Conservation (phyloP, 2,888 invertebrate genomes). For the Ophraella communa region DNA sequence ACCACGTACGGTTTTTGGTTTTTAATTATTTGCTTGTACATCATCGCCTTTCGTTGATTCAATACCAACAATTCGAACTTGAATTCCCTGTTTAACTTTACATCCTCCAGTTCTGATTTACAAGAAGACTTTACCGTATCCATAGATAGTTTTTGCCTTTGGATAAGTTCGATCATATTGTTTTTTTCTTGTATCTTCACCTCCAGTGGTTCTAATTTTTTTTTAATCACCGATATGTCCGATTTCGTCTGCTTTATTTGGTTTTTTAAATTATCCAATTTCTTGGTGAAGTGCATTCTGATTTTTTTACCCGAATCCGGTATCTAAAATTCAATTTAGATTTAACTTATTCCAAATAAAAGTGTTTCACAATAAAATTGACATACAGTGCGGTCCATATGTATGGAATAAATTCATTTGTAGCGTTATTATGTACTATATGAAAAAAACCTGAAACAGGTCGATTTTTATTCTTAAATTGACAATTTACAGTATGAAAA, state of each 20-base stretch:
- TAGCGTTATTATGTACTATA: no score
- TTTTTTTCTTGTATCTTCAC: neutral
- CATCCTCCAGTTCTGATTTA: constrained; percentile 43
- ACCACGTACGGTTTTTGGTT: constrained; percentile 49
- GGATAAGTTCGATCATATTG: neutral
- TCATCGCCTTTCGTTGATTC: constrained; percentile 72
- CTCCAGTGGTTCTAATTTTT: constrained; percentile 22
- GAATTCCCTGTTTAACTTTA: constrained; percentile 58
- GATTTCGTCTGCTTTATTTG: constrained; percentile 65
- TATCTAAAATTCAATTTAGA: constrained; percentile 27
- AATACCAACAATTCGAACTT: constrained; percentile 69
- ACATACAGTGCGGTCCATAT: no score
- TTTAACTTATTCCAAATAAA: no score
- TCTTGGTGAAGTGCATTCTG: constrained; percentile 63
- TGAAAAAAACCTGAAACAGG: no score
- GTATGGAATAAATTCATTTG: no score
- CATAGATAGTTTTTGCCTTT: neutral
- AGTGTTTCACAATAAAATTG: no score
- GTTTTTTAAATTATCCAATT: constrained; percentile 66
- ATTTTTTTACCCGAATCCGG: constrained; percentile 54
- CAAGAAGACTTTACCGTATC: neutral
- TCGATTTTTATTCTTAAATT: no score
- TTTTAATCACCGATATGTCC: constrained; percentile 42
- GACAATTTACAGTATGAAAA: no score
- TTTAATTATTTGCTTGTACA: constrained; percentile 64